These are phyloP conservation scores for Channa striata DNA, from an alignment of 2,797 vertebrate genomes.

Conservation along the genomic window DNA sequence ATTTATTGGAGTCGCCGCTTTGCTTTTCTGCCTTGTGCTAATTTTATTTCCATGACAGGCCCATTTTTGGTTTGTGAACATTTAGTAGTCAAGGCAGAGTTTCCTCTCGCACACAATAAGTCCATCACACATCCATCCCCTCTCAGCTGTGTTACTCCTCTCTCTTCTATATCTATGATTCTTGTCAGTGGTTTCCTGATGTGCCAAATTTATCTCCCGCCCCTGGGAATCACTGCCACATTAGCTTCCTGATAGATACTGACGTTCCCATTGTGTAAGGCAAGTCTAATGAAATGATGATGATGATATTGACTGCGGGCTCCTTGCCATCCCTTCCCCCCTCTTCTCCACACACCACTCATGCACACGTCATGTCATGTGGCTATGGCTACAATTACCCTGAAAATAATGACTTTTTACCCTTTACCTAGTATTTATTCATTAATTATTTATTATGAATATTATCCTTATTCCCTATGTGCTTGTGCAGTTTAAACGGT, in stretches of 20 bases:
- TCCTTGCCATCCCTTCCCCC: constrained; percentile 51
- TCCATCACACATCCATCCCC: constrained; percentile 9
- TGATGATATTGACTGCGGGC: constrained; percentile 79
- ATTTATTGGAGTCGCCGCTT: not conserved
- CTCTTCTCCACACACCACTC: constrained; percentile 25
- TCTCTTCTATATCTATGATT: constrained; percentile 47
- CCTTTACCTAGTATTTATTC: not conserved
- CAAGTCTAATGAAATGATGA: constrained; percentile 82
- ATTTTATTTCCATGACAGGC: not conserved
- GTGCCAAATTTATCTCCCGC: constrained; percentile 69
- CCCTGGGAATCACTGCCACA: constrained; percentile 79
- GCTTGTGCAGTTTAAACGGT: not conserved
- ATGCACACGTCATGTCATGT: constrained; percentile 28
- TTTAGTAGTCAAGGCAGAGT: constrained; percentile 14
- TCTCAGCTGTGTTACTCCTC: constrained; percentile 40
- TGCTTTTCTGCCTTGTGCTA: not conserved
- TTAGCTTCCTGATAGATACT: constrained; percentile 82
- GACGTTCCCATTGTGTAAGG: constrained; percentile 77
- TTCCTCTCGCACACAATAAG: constrained; percentile 28
- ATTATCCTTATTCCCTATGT: not conserved
- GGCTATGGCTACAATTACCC: constrained; percentile 4
- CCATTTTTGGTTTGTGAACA: constrained; percentile 9
- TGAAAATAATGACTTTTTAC: constrained; percentile 21
- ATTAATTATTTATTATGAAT: not conserved
- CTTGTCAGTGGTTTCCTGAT: constrained; percentile 59